Conservation (phyloP, 2,113 vertebrate genomes). For the Tonatia bakeri region DNA sequence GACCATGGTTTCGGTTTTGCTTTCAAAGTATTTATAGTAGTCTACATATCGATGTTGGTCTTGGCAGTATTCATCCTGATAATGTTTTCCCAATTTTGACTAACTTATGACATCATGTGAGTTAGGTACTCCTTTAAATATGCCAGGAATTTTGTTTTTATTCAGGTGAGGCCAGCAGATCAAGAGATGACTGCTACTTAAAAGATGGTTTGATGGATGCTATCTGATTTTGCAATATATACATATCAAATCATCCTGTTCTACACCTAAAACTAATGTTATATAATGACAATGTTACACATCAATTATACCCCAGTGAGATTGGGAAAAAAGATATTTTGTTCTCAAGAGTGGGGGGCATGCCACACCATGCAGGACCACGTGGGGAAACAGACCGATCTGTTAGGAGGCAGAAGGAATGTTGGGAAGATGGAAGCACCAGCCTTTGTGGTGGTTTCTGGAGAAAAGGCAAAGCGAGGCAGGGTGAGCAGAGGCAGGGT, state of each 20-base stretch:
- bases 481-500: neutral
- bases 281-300: neutral
- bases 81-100: neutral
- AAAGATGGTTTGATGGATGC: neutral
- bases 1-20: neutral
- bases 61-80: neutral
- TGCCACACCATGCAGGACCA: fast-evolving
- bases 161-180: neutral
- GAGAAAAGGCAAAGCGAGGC: neutral
- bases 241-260: neutral
- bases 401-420: neutral
- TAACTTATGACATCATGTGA: neutral
- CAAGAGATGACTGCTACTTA: neutral
- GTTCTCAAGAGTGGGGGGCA: neutral
- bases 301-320: neutral
- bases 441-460: neutral
- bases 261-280: neutral
- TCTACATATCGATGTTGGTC: neutral
- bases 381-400: neutral
- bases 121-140: neutral
- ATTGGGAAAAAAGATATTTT: neutral
- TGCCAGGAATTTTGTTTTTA: neutral
- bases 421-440: neutral
- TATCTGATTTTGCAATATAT: neutral
- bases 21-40: neutral